Conservation (phyloP, 2,797 vertebrate species). For the Melanotaenia trifasciata region DNA sequence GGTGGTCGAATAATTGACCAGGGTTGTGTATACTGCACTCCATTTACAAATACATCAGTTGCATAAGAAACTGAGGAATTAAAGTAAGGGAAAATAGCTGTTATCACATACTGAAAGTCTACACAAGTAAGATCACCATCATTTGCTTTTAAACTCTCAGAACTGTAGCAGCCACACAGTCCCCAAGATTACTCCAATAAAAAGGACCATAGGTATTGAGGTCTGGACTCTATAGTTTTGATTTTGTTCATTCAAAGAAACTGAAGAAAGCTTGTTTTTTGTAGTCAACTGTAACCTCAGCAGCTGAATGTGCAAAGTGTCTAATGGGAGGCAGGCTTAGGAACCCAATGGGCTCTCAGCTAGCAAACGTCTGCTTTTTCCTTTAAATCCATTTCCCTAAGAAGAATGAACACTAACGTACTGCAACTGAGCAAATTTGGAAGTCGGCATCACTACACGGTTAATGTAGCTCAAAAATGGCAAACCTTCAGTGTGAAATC, state of each 20-base stretch:
- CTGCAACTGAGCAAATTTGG: conserved; percentile 74
- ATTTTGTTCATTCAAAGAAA: conserved; percentile 48
- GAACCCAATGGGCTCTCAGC: conserved; percentile 51
- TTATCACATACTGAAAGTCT: conserved; percentile 16
- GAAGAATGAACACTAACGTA: conserved; percentile 71
- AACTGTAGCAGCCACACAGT: conserved; percentile 4
- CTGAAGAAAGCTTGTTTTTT: conserved; percentile 37
- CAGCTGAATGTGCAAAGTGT: conserved; percentile 36
- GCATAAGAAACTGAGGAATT: not conserved
- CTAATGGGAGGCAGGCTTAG: conserved; percentile 57
- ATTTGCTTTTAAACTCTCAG: conserved; percentile 26
- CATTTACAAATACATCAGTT: not conserved
- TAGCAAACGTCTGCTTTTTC: conserved; percentile 51
- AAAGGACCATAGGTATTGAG: conserved; percentile 43
- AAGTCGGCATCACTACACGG: conserved; percentile 57
- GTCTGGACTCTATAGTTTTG: conserved; percentile 37
- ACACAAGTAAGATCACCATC: conserved; percentile 26
- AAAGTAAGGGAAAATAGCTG: conserved; percentile 8
- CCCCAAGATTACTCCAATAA: conserved; percentile 36
- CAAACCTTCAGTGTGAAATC: conserved; percentile 73
- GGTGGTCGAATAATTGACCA: not conserved
- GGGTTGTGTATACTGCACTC: not conserved
- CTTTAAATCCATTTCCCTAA: conserved; percentile 63
- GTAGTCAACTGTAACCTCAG: conserved; percentile 55
- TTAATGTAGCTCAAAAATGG: conserved; percentile 80